These are phyloP conservation scores for Calliscelio sp. DNA, from an alignment of 2,888 invertebrate genomes.

Conservation along the genomic window DNA sequence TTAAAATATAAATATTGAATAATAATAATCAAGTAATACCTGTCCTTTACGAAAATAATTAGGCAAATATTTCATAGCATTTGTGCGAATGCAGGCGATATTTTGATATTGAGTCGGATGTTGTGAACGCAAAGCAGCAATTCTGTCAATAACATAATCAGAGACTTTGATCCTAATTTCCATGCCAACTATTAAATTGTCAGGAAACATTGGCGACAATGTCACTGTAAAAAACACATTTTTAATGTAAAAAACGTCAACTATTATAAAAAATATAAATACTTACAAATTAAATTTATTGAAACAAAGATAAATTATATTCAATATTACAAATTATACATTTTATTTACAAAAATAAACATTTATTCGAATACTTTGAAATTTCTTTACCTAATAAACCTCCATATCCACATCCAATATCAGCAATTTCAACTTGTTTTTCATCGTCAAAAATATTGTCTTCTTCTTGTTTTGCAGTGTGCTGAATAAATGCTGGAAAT, in stretches of 20 bases:
- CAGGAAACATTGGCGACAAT: conserved; percentile 96
- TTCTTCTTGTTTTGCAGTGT: conserved; percentile 80
- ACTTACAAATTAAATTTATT: too few species aligned
- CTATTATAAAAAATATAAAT: too few species aligned
- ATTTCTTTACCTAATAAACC: conserved; percentile 91
- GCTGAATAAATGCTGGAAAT: conserved; percentile 88
- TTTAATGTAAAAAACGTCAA: too few species aligned
- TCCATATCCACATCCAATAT: conserved; percentile 99
- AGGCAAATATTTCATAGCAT: conserved; percentile 99
- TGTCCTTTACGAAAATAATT: conserved; percentile 98
- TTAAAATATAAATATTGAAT: too few species aligned
- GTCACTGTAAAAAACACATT: too few species aligned
- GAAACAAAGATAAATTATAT: too few species aligned
- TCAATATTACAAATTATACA: not conserved
- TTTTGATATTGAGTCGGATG: conserved; percentile 94
- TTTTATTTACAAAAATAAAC: conserved; percentile 8
- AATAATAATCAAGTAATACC: conserved; percentile 86
- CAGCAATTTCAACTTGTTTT: conserved; percentile 93
- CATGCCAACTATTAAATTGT: conserved; percentile 95
- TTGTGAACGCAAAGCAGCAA: conserved; percentile 93
- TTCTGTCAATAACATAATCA: conserved; percentile 98
- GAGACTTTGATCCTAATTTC: conserved; percentile 99
- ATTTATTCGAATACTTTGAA: too few species aligned
- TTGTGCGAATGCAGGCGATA: conserved; percentile 97
- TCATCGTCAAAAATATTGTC: conserved; percentile 73